Conservation (phyloP, 2,888 invertebrate genomes). For the Alentia gelatinosa region DNA sequence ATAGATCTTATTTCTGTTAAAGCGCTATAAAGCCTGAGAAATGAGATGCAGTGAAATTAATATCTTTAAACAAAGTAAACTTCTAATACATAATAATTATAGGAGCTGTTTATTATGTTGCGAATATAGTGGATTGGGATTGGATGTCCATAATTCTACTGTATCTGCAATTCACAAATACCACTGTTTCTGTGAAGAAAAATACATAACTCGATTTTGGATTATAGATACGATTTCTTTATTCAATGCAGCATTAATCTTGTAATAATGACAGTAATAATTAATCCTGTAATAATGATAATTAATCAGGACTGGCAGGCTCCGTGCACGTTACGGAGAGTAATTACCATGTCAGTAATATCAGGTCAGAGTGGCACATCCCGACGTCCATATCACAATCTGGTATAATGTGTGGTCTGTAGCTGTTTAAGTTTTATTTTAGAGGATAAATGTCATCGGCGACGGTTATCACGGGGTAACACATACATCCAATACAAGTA, state of each 20-base stretch:
- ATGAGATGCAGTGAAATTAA: no score
- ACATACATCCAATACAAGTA: not conserved
- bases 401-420: not conserved
- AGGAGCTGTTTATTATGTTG: no score
- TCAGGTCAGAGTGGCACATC: not conserved
- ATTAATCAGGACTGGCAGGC: not conserved
- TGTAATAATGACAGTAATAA: not conserved
- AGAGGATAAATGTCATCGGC: not conserved
- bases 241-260: conserved; percentile 20
- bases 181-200: no score
- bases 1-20: no score
- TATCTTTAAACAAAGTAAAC: no score
- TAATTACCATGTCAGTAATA: not conserved
- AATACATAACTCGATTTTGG: not conserved
- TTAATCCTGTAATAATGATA: not conserved
- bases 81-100: no score
- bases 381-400: conserved; percentile 9
- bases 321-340: not conserved
- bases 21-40: no score
- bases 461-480: not conserved
- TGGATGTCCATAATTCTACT: no score
- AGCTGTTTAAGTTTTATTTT: not conserved
- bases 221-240: not conserved
- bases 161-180: no score
- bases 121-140: no score